A percentile compares a stretch with the other conserved stretches of the same genome.
These are phyloP conservation scores for Microtus ochrogaster DNA, from an alignment of 2,113 vertebrate genomes.

Conservation along the genomic window DNA sequence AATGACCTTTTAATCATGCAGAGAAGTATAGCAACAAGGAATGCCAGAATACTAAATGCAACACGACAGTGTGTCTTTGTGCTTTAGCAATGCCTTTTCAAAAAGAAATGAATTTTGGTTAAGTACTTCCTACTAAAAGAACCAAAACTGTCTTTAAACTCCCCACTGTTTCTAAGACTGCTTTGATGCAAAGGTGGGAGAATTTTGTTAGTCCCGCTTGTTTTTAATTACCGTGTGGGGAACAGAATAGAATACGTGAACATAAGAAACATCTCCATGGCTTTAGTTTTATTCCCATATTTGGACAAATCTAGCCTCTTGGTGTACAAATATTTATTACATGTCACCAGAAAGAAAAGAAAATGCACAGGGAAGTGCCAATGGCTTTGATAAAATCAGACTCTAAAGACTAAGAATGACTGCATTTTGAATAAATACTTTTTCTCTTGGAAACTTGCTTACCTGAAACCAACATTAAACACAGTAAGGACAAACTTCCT, in stretches of 20 bases:
- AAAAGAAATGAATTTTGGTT: slow-evolving; percentile 48
- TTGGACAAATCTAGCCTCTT: slow-evolving; percentile 34
- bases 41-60: slow-evolving; percentile 53
- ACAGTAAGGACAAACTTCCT: slow-evolving; percentile 6
- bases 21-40: slow-evolving; percentile 52
- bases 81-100: slow-evolving; percentile 40
- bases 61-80: not conserved
- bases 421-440: slow-evolving; percentile 44
- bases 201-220: slow-evolving; percentile 39
- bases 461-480: not conserved
- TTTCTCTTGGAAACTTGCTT: slow-evolving; percentile 34
- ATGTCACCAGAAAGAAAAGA: slow-evolving; percentile 34
- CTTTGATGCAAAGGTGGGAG: slow-evolving; percentile 15
- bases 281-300: slow-evolving; percentile 22
- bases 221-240: slow-evolving; percentile 54
- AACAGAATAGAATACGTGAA: not conserved
- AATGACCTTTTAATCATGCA: slow-evolving; percentile 67
- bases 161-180: slow-evolving; percentile 14
- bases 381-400: slow-evolving; percentile 63
- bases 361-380: slow-evolving; percentile 64
- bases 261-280: slow-evolving; percentile 14
- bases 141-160: slow-evolving; percentile 45
- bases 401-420: slow-evolving; percentile 52
- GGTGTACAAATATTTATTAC: slow-evolving; percentile 71
- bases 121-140: slow-evolving; percentile 54